phyloP scores from a whole-genome alignment of 2,797 vertebrate species.

The Chlorospingus flavigularis region DNA sequence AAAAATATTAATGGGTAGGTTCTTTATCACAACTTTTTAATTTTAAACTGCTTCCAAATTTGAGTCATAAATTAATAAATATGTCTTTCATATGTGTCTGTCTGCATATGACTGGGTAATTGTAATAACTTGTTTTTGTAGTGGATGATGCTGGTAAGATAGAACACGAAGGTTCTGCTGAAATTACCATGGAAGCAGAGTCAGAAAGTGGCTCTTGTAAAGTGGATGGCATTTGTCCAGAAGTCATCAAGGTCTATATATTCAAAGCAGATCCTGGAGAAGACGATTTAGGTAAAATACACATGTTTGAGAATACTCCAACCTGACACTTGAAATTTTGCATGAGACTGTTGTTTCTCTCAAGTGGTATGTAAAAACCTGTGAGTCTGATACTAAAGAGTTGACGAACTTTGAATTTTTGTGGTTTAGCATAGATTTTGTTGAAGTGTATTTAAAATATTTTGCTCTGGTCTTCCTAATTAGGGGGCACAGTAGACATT shows the following conservation, averaged over 20 bases:
- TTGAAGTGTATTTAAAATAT: conserved; percentile 4
- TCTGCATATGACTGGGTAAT: conserved; percentile 42
- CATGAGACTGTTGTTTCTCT: conserved; percentile 26
- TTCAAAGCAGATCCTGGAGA: conserved; percentile 98
- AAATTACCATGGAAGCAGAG: conserved; percentile 89
- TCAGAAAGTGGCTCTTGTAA: conserved; percentile 91
- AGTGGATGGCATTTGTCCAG: conserved; percentile 89
- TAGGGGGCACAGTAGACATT: conserved; percentile 95
- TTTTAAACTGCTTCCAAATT: conserved; percentile 8
- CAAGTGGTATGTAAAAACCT: conserved; percentile 19
- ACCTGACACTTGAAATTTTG: conserved; percentile 14
- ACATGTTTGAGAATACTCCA: conserved; percentile 24
- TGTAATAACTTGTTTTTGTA: conserved; percentile 72
- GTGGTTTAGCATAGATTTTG: neutral
- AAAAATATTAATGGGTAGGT: neutral
- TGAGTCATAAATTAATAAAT: neutral
- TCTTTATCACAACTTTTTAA: neutral
- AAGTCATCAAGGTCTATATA: conserved; percentile 99
- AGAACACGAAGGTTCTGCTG: conserved; percentile 91
- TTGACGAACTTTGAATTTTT: neutral
- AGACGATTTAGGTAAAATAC: conserved; percentile 90
- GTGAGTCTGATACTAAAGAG: neutral
- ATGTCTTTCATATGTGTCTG: neutral
- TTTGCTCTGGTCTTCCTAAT: conserved; percentile 52
- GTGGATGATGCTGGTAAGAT: conserved; percentile 98